Conservation (phyloP, 2,113 vertebrate genomes). For the Pollimyrus isidori region DNA sequence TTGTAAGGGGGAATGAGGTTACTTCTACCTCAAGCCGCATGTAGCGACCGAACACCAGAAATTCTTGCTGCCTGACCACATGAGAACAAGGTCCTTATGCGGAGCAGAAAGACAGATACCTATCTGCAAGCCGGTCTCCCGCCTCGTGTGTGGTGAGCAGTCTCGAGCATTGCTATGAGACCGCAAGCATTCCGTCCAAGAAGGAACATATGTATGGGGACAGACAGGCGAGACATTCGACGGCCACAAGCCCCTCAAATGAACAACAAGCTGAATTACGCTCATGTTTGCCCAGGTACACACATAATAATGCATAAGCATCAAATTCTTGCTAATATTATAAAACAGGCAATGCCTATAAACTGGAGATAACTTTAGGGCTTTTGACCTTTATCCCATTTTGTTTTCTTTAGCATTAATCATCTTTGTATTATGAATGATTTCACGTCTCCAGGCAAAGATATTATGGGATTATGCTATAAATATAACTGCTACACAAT, state of each 20-base stretch:
- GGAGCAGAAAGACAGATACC: constrained; percentile 11
- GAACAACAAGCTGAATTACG: background rate
- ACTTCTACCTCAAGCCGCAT: background rate
- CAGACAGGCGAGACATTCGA: background rate
- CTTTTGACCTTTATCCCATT: background rate
- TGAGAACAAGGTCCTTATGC: background rate
- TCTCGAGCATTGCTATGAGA: background rate
- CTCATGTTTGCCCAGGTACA: background rate
- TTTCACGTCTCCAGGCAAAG: background rate
- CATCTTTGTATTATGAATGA: background rate
- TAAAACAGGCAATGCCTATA: background rate
- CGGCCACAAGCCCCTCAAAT: background rate
- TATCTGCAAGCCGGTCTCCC: constrained; percentile 30
- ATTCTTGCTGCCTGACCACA: background rate
- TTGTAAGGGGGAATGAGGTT: background rate
- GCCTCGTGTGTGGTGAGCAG: background rate
- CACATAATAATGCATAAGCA: background rate
- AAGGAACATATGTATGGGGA: constrained; percentile 5
- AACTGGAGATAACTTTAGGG: background rate
- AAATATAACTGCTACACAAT: background rate
- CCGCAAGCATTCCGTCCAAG: constrained; percentile 6
- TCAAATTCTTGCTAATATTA: background rate
- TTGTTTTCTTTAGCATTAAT: background rate
- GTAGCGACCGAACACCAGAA: background rate
- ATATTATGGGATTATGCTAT: background rate